Evolutionary conservation across 2,888 invertebrate species (phyloP).

Genomic region (Eubasilissa splendida): DNA sequence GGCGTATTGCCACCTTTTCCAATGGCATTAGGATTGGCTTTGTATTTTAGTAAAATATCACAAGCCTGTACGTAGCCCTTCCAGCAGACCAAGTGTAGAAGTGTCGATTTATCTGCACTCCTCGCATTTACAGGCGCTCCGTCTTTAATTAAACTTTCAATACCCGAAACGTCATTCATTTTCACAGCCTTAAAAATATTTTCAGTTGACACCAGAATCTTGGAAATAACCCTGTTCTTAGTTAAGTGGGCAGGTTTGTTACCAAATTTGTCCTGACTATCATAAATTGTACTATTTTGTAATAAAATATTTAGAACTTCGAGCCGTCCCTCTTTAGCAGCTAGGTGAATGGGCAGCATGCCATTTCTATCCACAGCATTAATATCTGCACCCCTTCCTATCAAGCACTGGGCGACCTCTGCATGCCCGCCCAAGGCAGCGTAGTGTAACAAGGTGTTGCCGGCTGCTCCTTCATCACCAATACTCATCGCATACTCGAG

Average conservation of each 20-base stretch:
- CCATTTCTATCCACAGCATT: not conserved
- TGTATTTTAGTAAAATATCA: not conserved
- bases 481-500: not conserved
- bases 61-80: not conserved
- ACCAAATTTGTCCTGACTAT: not conserved
- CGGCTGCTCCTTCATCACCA: not conserved
- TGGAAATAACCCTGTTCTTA: not conserved
- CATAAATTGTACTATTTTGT: not conserved
- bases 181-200: not conserved
- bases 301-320: not conserved
- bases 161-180: not conserved
- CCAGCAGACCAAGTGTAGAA: not conserved
- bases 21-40: slow-evolving; percentile 12
- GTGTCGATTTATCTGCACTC: not conserved
- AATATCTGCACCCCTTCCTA: not conserved
- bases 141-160: not conserved
- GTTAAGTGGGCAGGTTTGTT: not conserved
- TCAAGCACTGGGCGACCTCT: not conserved
- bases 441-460: not conserved
- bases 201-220: not conserved
- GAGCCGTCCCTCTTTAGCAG: not conserved
- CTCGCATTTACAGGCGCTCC: not conserved
- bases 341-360: not conserved
- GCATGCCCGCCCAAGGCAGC: not conserved
- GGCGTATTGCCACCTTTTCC: not conserved